Conservation (phyloP, 1,140 invertebrate genomes). For the Pygmarrhopalites habei region DNA sequence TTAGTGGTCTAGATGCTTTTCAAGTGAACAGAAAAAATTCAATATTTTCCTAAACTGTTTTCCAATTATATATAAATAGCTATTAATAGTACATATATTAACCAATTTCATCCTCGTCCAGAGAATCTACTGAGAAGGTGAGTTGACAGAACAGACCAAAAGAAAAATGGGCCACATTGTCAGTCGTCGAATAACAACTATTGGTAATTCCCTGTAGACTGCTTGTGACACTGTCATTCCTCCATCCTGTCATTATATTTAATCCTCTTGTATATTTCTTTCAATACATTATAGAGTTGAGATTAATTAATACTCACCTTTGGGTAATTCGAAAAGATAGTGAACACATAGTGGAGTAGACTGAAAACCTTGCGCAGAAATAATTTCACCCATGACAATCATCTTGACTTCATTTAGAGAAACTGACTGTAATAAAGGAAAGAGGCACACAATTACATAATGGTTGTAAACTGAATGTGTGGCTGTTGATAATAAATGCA, state of each 20-base stretch:
- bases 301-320: conserved; percentile 23
- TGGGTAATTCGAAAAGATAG: conserved; percentile 26
- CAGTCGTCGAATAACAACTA: conserved; percentile 12
- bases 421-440: conserved; percentile 7
- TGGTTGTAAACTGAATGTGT: neutral
- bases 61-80: neutral
- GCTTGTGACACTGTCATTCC: conserved; percentile 19
- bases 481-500: neutral
- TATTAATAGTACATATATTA: neutral
- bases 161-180: conserved; percentile 27
- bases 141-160: conserved; percentile 28
- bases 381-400: conserved; percentile 31
- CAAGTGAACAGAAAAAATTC: neutral
- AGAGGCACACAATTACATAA: conserved; percentile 2
- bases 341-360: conserved; percentile 28
- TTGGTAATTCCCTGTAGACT: conserved; percentile 28
- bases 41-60: neutral
- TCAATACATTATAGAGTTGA: neutral
- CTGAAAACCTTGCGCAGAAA: conserved; percentile 26
- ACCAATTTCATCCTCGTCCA: conserved; percentile 26
- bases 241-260: conserved; percentile 18
- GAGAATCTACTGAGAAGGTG: conserved; percentile 16
- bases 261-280: neutral
- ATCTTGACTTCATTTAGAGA: conserved; percentile 19
- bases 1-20: conserved; percentile 18